Evolutionary conservation across 2,888 invertebrate species (phyloP).

Genomic region (Spilosoma lubricipeda): DNA sequence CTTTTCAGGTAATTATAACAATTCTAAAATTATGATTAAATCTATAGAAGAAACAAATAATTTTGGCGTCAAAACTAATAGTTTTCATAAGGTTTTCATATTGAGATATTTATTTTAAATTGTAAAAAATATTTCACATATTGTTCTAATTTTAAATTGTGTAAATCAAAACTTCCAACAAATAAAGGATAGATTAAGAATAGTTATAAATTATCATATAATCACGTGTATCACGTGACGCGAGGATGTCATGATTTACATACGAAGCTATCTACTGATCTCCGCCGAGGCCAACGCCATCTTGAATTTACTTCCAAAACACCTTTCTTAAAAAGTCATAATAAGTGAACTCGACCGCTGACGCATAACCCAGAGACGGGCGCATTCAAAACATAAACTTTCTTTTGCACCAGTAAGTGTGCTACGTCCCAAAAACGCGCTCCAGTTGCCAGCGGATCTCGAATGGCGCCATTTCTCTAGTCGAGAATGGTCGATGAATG

Average conservation of each 20-base stretch:
- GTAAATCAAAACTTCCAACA: background rate
- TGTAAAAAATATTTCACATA: background rate
- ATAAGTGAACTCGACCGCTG: slow-evolving; percentile 52
- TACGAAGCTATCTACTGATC: background rate
- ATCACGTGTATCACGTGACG: background rate
- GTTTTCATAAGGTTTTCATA: background rate
- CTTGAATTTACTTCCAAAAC: slow-evolving; percentile 4
- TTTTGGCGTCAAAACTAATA: background rate
- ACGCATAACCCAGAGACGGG: slow-evolving; percentile 35
- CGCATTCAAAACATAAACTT: slow-evolving; percentile 61
- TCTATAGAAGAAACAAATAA: background rate
- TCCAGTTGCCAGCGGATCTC: slow-evolving; percentile 59
- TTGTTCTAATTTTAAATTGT: background rate
- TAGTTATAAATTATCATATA: background rate
- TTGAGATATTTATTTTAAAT: too few relatives aligned
- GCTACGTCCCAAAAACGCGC: slow-evolving; percentile 71
- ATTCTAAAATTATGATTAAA: background rate
- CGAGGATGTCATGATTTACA: background rate
- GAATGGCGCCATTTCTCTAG: slow-evolving; percentile 46
- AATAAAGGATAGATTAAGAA: background rate
- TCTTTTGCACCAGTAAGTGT: slow-evolving; percentile 65
- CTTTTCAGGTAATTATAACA: background rate
- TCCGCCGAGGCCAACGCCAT: background rate
- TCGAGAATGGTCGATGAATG: slow-evolving; percentile 8
- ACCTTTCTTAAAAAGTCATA: slow-evolving; percentile 15